These are phyloP conservation scores for Brachymystax lenok DNA, from an alignment of 2,797 vertebrate species.

Conservation along the genomic window DNA sequence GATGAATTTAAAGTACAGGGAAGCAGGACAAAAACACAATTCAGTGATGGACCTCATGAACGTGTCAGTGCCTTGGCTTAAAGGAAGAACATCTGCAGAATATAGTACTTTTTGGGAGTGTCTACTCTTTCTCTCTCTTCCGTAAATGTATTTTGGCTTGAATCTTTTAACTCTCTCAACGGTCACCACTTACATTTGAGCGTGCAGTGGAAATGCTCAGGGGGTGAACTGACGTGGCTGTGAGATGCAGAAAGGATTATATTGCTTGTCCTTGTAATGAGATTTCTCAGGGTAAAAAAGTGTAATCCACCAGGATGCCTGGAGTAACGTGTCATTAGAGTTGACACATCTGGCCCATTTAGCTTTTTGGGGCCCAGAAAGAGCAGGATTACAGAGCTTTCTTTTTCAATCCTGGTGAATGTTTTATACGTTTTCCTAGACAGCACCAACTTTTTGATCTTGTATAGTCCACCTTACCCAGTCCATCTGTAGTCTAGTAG, in stretches of 20 bases:
- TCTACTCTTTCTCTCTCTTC: slow-evolving; percentile 7
- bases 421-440: slow-evolving; percentile 22
- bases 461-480: neutral
- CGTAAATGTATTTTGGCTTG: slow-evolving; percentile 20
- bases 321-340: slow-evolving; percentile 42
- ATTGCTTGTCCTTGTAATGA: slow-evolving; percentile 34
- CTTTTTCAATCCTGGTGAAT: slow-evolving; percentile 15
- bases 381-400: slow-evolving; percentile 19
- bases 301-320: slow-evolving; percentile 17
- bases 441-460: neutral
- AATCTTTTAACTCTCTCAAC: slow-evolving; percentile 24
- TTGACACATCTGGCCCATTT: slow-evolving; percentile 31
- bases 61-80: neutral
- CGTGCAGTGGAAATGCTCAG: slow-evolving; percentile 12
- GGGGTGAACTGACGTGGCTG: slow-evolving; percentile 28
- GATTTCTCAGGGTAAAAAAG: slow-evolving; percentile 17
- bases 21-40: slow-evolving; percentile 10
- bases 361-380: slow-evolving; percentile 6
- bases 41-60: neutral
- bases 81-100: slow-evolving; percentile 17
- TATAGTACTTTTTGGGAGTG: slow-evolving; percentile 15
- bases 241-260: slow-evolving; percentile 36
- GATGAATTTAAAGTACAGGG: slow-evolving; percentile 19
- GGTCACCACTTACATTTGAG: slow-evolving; percentile 20
- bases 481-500: neutral